phyloP scores from a whole-genome alignment of 2,888 invertebrate genomes.

The Xanthostigma xanthostigma region DNA sequence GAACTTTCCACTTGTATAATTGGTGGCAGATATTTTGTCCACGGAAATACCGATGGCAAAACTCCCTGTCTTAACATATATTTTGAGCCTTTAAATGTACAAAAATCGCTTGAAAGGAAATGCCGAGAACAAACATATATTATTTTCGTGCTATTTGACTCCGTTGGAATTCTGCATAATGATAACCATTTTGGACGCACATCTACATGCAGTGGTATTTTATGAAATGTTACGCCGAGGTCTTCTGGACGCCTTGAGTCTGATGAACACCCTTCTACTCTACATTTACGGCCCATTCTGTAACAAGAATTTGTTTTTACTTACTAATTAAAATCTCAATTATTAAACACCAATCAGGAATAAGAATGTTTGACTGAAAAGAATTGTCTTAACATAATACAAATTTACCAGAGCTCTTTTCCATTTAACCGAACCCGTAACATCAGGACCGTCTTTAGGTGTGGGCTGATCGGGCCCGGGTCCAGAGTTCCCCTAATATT shows the following conservation, averaged over 20 bases:
- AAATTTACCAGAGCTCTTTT: no score
- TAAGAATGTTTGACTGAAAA: no score
- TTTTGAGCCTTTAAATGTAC: slow-evolving; percentile 51
- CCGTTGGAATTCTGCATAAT: slow-evolving; percentile 40
- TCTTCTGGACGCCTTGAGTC: slow-evolving; percentile 44
- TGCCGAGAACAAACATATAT: slow-evolving; percentile 61
- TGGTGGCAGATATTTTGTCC: slow-evolving; percentile 27
- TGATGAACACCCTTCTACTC: slow-evolving; percentile 44
- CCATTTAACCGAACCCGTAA: no score
- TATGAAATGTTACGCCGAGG: slow-evolving; percentile 59
- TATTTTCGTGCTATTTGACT: slow-evolving; percentile 35
- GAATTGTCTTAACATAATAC: no score
- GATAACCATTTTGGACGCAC: slow-evolving; percentile 47
- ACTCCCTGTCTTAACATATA: slow-evolving; percentile 55
- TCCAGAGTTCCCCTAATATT: no score
- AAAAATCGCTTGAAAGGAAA: slow-evolving; percentile 58
- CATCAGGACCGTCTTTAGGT: no score
- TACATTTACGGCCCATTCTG: slow-evolving; percentile 49
- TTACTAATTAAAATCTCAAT: background rate
- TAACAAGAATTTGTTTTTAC: background rate
- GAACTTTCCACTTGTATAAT: slow-evolving; percentile 10
- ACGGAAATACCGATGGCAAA: slow-evolving; percentile 57
- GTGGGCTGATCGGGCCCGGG: no score
- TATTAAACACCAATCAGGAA: no score
- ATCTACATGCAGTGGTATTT: slow-evolving; percentile 48